Conservation (phyloP, 2,888 invertebrate genomes). For the Pristionchus maxplancki region DNA sequence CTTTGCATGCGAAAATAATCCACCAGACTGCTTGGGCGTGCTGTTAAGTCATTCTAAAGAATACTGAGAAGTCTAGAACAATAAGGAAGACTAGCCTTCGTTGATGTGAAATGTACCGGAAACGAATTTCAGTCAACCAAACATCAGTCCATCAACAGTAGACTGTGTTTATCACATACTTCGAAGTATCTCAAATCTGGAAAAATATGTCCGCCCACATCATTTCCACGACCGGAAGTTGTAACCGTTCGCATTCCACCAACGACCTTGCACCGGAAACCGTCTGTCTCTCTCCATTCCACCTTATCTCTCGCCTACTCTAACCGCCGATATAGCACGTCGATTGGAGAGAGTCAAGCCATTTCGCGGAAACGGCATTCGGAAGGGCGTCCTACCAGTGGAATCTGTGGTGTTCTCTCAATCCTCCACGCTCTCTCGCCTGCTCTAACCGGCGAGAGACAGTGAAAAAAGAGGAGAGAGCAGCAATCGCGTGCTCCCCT, state of each 20-base stretch:
- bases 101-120: too few species aligned
- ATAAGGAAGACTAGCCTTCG: too few species aligned
- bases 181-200: too few species aligned
- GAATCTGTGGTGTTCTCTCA: background rate
- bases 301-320: background rate
- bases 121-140: too few species aligned
- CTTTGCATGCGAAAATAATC: too few species aligned
- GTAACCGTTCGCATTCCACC: background rate
- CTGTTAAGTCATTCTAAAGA: too few species aligned
- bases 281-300: background rate
- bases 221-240: background rate
- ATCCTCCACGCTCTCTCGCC: background rate
- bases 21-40: too few species aligned
- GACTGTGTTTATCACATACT: too few species aligned
- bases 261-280: background rate
- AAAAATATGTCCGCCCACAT: too few species aligned
- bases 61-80: too few species aligned
- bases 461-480: background rate
- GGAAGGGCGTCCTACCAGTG: background rate
- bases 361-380: constrained; percentile 27
- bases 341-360: background rate
- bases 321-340: background rate
- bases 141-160: too few species aligned
- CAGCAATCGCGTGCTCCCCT: constrained; percentile 9
- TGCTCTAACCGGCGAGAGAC: background rate